Percentiles rank a stretch among this genome's conserved stretches.
Evolutionary conservation across 2,113 vertebrate species (phyloP).

Genomic region (Megaptera novaeangliae): DNA sequence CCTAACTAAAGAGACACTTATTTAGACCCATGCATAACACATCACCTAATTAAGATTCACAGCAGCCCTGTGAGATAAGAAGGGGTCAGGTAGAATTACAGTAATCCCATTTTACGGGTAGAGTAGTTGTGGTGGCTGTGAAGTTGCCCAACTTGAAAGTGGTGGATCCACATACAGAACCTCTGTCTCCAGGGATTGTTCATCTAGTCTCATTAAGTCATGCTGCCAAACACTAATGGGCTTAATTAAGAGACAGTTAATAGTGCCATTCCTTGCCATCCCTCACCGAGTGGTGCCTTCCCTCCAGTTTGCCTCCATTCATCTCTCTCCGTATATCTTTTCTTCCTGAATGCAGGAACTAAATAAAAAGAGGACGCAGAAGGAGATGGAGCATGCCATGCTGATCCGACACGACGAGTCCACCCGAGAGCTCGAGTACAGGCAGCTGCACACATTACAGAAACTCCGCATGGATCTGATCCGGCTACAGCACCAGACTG

Average conservation of each 20-base stretch:
- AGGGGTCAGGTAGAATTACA: not conserved
- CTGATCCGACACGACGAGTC: constrained; percentile 98
- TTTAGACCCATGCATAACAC: not conserved
- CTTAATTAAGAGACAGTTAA: not conserved
- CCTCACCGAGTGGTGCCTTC: accelerated
- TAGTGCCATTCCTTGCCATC: accelerated
- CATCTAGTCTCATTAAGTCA: not conserved
- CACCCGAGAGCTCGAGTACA: constrained; percentile 94
- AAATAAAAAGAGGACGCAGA: constrained; percentile 98
- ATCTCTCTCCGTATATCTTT: not conserved
- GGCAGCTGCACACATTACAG: constrained; percentile 96
- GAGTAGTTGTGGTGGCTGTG: not conserved
- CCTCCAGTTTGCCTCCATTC: not conserved
- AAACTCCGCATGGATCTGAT: constrained; percentile 99
- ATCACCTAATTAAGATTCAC: not conserved
- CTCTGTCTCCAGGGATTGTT: not conserved
- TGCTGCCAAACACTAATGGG: not conserved
- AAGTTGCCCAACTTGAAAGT: not conserved
- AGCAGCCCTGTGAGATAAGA: not conserved
- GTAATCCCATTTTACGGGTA: not conserved
- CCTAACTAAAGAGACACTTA: not conserved
- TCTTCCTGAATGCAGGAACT: constrained; percentile 85
- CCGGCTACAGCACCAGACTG: constrained; percentile 98
- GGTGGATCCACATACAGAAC: not conserved
- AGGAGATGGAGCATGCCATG: constrained; percentile 99